These are phyloP conservation scores for Amiota communis DNA, from an alignment of 2,888 invertebrate genomes.

Conservation along the genomic window DNA sequence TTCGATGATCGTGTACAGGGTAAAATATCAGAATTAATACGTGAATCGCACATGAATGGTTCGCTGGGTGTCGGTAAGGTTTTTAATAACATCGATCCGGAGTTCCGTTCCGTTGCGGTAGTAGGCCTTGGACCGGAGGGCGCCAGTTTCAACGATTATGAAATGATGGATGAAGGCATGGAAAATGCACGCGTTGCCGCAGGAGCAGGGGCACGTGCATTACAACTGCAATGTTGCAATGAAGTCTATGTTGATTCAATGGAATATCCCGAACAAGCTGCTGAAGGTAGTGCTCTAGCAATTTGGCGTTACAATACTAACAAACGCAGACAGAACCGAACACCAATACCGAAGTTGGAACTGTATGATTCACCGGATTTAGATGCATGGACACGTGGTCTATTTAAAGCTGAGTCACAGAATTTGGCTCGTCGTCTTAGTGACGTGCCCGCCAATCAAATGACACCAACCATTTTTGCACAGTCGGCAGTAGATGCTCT, in stretches of 20 bases:
- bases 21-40: constrained; percentile 73
- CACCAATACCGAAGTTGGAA: constrained; percentile 74
- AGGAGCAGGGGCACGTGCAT: constrained; percentile 75
- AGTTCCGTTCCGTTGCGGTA: constrained; percentile 78
- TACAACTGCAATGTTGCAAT: constrained; percentile 74
- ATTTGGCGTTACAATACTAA: constrained; percentile 78
- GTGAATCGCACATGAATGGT: constrained; percentile 70
- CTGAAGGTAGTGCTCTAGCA: constrained; percentile 78
- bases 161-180: constrained; percentile 80
- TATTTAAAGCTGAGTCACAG: constrained; percentile 81
- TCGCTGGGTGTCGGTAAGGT: constrained; percentile 69
- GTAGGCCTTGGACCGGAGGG: constrained; percentile 80
- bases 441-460: constrained; percentile 83
- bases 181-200: constrained; percentile 81
- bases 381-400: constrained; percentile 79
- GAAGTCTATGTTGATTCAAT: constrained; percentile 78
- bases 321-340: constrained; percentile 74
- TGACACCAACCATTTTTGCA: constrained; percentile 84
- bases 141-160: constrained; percentile 78
- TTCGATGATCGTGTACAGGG: constrained; percentile 75
- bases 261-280: constrained; percentile 79
- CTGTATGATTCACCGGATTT: constrained; percentile 75
- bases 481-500: constrained; percentile 79
- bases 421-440: constrained; percentile 81
- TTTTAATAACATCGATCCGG: constrained; percentile 77